A percentile compares a stretch with the other conserved stretches of the same genome.
Conservation (phyloP, 1,140 invertebrate genomes). For the Micrasema longulum region DNA sequence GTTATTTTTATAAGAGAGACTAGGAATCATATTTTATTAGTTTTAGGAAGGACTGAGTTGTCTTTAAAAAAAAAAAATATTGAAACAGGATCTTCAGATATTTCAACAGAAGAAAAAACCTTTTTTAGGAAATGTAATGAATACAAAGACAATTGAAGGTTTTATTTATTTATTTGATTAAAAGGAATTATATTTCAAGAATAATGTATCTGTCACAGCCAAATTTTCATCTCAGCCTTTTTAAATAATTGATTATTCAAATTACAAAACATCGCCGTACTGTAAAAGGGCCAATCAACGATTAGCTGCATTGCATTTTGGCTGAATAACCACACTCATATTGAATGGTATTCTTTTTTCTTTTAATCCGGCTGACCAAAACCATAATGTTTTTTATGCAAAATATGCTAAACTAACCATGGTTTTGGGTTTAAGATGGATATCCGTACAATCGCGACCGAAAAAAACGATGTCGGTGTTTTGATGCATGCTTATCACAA, state of each 20-base stretch:
- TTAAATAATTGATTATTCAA: neutral
- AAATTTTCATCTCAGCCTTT: neutral
- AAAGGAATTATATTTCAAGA: neutral
- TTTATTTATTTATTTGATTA: neutral
- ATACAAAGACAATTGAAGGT: neutral
- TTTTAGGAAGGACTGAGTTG: neutral
- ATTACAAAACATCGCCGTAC: neutral
- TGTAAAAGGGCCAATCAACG: too few species aligned
- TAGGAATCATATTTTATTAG: neutral
- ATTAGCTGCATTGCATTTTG: too few species aligned
- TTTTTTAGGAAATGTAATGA: neutral
- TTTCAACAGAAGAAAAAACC: neutral
- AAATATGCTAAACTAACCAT: too few species aligned
- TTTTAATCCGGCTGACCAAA: too few species aligned
- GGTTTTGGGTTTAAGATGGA: too few species aligned
- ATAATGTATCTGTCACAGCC: neutral
- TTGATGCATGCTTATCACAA: too few species aligned
- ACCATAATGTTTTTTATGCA: too few species aligned
- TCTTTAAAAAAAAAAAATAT: neutral
- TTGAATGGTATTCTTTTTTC: too few species aligned
- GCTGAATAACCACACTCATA: too few species aligned
- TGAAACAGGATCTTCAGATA: too few species aligned
- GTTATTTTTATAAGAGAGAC: conserved; percentile 10
- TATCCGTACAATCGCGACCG: too few species aligned
- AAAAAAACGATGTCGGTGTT: too few species aligned